Evolutionary conservation across 2,113 vertebrate species (phyloP), one percentile per base, ranked within the genome.

Genomic region (Brachirus orientalis): DNA sequence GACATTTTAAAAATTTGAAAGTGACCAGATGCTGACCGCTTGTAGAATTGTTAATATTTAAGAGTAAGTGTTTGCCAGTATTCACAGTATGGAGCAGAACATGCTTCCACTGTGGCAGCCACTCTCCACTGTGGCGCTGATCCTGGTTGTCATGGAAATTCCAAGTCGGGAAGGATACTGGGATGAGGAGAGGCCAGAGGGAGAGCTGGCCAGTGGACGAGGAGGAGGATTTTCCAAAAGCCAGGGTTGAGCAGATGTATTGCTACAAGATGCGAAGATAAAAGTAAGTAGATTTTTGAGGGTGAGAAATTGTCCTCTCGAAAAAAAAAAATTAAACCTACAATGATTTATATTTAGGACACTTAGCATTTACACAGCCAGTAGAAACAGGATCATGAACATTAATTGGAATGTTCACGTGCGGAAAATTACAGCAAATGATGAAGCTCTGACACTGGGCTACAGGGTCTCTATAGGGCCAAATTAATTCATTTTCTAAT

Each of bases 1-100:
- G 3, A 35, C 19, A 17, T 33, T 8, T 48, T 18, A 45, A 16
- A n/a, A 40, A 2, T 55, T 45, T 48, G 59, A 47, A 64, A 19
- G n/a, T 18, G 43, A 57, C 10, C 41, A 40, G 6, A 51, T 28
- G 50, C 20, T 45, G 77, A 45, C n/a, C 7, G 37, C 3, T 36
- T 37, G 1, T 14, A 41, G 45, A 20, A 22, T 52, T 11, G 6
- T 47, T 68, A 17, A 8, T 56, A 17, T 36, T 8, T 12, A 56
- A 54, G 14, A 57, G 1, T 10, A 17, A 46, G 63, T 53, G 22
- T 48, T 69, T 11, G 22, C 33, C 58, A 22, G 22, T 40, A 18
- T 75, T 95, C 90, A 97, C 22, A 96, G 87, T 58, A 96, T 90
- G 53, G 91, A 92, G 85, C 95, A 96, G 85, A 95, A 95, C 88